phyloP scores from a whole-genome alignment of 2,888 invertebrate genomes.

The Epinotia nisella region DNA sequence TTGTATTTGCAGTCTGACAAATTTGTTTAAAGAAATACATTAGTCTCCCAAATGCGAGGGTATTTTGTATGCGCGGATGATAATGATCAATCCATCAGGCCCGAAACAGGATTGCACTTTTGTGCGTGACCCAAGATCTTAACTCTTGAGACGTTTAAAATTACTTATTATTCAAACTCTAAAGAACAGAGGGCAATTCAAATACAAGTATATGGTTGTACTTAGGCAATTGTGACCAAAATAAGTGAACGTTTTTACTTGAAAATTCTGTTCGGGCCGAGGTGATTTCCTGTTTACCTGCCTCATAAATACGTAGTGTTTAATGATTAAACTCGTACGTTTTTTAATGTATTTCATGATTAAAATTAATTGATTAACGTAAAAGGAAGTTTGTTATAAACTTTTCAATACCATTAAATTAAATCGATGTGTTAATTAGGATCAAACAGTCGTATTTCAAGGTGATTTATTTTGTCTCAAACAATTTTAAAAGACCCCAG shows the following conservation, averaged over 20 bases:
- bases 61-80: slow-evolving; percentile 17
- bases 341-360: neutral
- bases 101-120: slow-evolving; percentile 1
- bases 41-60: slow-evolving; percentile 8
- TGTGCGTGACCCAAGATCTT: neutral
- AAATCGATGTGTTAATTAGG: slow-evolving; percentile 36
- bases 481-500: slow-evolving; percentile 13
- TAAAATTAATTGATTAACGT: neutral
- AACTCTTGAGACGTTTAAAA: neutral
- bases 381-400: slow-evolving; percentile 7
- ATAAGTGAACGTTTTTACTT: neutral
- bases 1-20: slow-evolving; percentile 49
- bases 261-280: neutral
- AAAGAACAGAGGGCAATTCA: neutral
- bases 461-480: slow-evolving; percentile 18
- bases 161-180: neutral
- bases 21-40: slow-evolving; percentile 31
- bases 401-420: slow-evolving; percentile 13
- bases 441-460: slow-evolving; percentile 18
- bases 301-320: neutral
- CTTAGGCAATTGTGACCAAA: neutral
- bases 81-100: slow-evolving; percentile 26
- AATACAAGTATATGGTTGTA: neutral
- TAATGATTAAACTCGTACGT: neutral
- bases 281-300: neutral